phyloP scores from a whole-genome alignment of 1,140 invertebrate species.

The Aphidius gifuensis region DNA sequence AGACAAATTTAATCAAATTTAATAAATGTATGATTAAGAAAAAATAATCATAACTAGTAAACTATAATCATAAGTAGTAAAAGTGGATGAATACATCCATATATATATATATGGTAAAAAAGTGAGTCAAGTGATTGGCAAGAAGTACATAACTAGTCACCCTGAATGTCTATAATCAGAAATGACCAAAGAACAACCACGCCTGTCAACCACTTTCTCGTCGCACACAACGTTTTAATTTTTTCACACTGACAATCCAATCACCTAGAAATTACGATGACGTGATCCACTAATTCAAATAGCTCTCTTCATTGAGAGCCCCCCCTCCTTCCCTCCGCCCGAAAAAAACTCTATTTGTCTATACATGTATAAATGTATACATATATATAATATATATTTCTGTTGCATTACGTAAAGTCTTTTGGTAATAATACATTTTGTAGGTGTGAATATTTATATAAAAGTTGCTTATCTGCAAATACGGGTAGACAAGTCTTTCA shows the following conservation, averaged over 20 bases:
- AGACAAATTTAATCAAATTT: no score
- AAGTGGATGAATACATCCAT: no score
- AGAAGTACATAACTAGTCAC: no score
- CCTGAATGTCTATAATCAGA: conserved; percentile 48
- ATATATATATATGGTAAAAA: neutral
- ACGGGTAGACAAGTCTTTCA: conserved; percentile 9
- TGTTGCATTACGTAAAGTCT: neutral
- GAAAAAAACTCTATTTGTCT: conserved; percentile 13
- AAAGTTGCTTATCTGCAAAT: conserved; percentile 2
- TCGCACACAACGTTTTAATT: conserved; percentile 5
- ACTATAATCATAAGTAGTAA: no score
- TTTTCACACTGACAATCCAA: neutral
- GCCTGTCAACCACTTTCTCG: conserved; percentile 43
- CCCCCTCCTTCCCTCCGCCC: conserved; percentile 1
- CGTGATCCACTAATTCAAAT: conserved; percentile 3
- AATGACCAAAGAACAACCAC: conserved; percentile 41
- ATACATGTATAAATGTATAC: neutral
- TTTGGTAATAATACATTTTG: no score
- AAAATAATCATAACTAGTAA: no score
- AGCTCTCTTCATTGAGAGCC: neutral
- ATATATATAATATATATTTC: neutral
- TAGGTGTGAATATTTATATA: neutral
- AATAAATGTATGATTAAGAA: no score
- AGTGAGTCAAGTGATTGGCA: no score
- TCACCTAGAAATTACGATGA: conserved; percentile 5